Conservation (phyloP, 2,113 vertebrate genomes). For the Aleadryas rufinucha region DNA sequence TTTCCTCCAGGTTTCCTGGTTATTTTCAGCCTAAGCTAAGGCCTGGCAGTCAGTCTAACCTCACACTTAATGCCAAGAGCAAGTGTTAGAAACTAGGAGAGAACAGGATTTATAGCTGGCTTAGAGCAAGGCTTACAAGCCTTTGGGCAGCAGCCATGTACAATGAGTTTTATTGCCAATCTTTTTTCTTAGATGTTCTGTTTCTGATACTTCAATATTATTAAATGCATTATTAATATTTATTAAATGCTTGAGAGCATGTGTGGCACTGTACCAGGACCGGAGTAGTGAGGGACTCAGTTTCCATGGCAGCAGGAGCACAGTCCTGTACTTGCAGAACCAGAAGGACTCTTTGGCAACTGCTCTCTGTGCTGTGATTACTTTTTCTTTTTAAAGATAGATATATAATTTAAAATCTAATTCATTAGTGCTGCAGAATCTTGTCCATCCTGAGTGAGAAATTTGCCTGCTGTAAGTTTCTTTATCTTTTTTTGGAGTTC, state of each 20-base stretch:
- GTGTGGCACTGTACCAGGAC: constrained; percentile 45
- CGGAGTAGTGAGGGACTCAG: neutral
- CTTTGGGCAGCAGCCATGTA: neutral
- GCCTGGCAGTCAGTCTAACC: neutral
- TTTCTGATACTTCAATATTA: constrained; percentile 8
- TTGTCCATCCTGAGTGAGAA: neutral
- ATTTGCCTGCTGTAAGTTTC: constrained; percentile 31
- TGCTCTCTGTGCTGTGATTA: neutral
- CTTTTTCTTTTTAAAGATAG: constrained; percentile 15
- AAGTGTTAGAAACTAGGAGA: neutral
- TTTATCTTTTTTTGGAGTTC: neutral
- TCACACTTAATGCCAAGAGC: neutral
- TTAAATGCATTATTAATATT: constrained; percentile 41
- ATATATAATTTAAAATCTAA: neutral
- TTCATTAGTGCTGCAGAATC: neutral
- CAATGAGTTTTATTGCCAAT: neutral
- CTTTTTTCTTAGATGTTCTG: neutral
- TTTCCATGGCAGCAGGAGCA: constrained; percentile 58
- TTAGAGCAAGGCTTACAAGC: neutral
- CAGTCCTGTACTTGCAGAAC: constrained; percentile 40
- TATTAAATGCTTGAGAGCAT: constrained; percentile 40
- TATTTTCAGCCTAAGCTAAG: neutral
- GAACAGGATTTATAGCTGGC: neutral
- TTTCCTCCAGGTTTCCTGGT: neutral
- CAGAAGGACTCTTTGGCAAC: constrained; percentile 30